Evolutionary conservation across 2,888 invertebrate genomes (phyloP).

Genomic region (Congeria kusceri): DNA sequence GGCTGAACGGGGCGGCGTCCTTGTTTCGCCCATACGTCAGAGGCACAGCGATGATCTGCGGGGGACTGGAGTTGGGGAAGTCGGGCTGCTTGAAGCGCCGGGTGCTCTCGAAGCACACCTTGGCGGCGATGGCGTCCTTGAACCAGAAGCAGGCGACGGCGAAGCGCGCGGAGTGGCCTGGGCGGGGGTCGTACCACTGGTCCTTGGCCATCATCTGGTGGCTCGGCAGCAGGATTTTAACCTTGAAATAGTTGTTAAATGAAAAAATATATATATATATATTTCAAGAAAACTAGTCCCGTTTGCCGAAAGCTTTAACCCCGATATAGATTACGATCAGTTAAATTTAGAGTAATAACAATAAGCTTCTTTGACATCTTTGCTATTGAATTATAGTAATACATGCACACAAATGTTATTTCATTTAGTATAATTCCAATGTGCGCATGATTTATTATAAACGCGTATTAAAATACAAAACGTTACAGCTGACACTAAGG

Average conservation of each 20-base stretch:
- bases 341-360: too few species aligned
- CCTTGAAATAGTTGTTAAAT: conserved; percentile 19
- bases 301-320: too few species aligned
- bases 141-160: conserved; percentile 56
- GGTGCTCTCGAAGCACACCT: conserved; percentile 61
- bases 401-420: too few species aligned
- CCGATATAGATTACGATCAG: too few species aligned
- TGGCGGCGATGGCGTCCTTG: conserved; percentile 39
- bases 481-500: too few species aligned
- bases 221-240: conserved; percentile 32
- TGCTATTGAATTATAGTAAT: too few species aligned
- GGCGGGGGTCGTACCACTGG: conserved; percentile 39
- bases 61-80: conserved; percentile 58
- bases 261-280: too few species aligned
- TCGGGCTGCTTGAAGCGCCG: conserved; percentile 68
- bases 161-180: conserved; percentile 7
- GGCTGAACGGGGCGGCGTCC: conserved; percentile 43
- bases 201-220: conserved; percentile 20
- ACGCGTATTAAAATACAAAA: too few species aligned
- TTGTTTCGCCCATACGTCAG: conserved; percentile 52
- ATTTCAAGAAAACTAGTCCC: too few species aligned
- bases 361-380: too few species aligned
- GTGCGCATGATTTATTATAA: too few species aligned
- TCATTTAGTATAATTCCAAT: too few species aligned
- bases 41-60: conserved; percentile 44